phyloP scores from a whole-genome alignment of 2,888 invertebrate genomes.

The Troides oblongomaculatus region DNA sequence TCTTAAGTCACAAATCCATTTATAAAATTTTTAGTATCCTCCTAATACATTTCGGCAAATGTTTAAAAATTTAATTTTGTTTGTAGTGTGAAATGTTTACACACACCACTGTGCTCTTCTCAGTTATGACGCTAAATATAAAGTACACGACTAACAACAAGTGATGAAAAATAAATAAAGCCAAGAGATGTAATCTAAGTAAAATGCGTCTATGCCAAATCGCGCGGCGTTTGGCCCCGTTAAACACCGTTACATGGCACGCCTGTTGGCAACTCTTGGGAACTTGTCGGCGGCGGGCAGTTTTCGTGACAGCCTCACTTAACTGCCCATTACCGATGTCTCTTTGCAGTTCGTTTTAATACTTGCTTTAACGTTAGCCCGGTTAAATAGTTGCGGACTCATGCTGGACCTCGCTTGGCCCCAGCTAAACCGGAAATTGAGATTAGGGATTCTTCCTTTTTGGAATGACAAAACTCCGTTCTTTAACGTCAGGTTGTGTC shows the following conservation, averaged over 20 bases:
- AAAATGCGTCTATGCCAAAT: conserved; percentile 8
- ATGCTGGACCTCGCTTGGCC: no score
- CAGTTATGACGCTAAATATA: background rate
- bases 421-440: background rate
- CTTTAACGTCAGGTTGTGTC: no score
- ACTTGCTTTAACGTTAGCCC: background rate
- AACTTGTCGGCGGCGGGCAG: background rate
- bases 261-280: conserved; percentile 13
- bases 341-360: conserved; percentile 4
- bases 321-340: conserved; percentile 8
- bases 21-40: no score
- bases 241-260: conserved; percentile 12
- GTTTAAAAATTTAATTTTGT: background rate
- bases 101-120: background rate
- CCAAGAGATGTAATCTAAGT: background rate
- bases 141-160: background rate
- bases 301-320: conserved; percentile 1
- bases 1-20: no score
- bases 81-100: background rate
- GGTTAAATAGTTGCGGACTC: no score
- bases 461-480: no score
- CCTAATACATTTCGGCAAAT: no score
- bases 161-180: background rate
- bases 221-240: background rate
- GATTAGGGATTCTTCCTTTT: no score